Evolutionary conservation across 2,113 vertebrate genomes (phyloP).

Genomic region (Odontesthes bonariensis): DNA sequence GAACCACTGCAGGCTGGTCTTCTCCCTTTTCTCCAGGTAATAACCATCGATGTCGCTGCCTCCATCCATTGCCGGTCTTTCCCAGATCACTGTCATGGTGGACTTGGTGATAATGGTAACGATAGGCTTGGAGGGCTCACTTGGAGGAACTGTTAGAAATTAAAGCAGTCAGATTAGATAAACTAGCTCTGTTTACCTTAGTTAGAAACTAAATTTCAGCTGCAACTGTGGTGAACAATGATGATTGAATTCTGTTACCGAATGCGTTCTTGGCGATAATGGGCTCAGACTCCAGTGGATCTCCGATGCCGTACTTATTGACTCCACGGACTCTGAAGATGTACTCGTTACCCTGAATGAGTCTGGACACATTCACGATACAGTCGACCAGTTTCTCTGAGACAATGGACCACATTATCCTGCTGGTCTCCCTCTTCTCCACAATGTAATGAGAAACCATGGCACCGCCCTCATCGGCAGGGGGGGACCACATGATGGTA

Average conservation of each 20-base stretch:
- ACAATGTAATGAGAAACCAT: conserved; percentile 96
- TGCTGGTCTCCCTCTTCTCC: conserved; percentile 96
- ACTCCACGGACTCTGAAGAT: conserved; percentile 95
- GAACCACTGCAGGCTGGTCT: conserved; percentile 97
- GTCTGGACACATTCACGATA: conserved; percentile 90
- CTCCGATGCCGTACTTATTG: conserved; percentile 96
- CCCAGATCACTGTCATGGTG: conserved; percentile 96
- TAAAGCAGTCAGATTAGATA: conserved; percentile 9
- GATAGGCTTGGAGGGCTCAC: conserved; percentile 91
- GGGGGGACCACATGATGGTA: conserved; percentile 92
- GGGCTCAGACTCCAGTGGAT: conserved; percentile 92
- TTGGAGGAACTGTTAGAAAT: conserved; percentile 88
- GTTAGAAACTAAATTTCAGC: neutral
- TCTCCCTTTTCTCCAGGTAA: conserved; percentile 95
- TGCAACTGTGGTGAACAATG: no score
- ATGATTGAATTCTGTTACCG: conserved; percentile 81
- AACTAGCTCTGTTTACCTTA: neutral
- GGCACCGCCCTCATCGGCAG: conserved; percentile 93
- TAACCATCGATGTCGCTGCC: conserved; percentile 96
- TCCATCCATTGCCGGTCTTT: conserved; percentile 91
- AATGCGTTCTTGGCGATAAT: conserved; percentile 93
- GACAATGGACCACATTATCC: conserved; percentile 95
- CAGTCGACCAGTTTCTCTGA: conserved; percentile 93
- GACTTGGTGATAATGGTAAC: conserved; percentile 93
- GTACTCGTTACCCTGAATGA: conserved; percentile 98